Evolutionary conservation across 2,888 invertebrate genomes (phyloP).

Genomic region (Ornithoptera alexandrae): DNA sequence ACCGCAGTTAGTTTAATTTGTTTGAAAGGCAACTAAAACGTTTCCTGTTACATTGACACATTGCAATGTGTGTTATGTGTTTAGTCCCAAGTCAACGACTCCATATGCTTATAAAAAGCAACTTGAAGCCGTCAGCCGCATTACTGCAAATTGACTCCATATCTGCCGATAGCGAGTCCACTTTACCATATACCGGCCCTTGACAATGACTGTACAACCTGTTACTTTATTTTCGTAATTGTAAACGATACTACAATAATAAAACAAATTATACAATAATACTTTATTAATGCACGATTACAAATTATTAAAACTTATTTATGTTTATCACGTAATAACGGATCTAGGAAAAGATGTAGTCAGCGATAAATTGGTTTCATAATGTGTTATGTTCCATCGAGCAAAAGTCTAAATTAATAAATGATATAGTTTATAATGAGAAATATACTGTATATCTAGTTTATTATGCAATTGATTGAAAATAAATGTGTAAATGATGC

Average conservation of each 20-base stretch:
- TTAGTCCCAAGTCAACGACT: conserved; percentile 67
- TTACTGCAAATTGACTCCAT: conserved; percentile 74
- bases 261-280: neutral
- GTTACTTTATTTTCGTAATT: conserved; percentile 31
- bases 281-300: too few relatives aligned
- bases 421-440: neutral
- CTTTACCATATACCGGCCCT: conserved; percentile 36
- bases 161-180: conserved; percentile 47
- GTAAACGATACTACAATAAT: neutral
- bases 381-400: neutral
- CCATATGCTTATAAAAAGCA: conserved; percentile 64
- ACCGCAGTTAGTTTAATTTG: conserved; percentile 12
- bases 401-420: neutral
- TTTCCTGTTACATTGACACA: conserved; percentile 59
- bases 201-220: conserved; percentile 37
- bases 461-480: neutral
- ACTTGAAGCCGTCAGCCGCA: conserved; percentile 61
- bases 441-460: neutral
- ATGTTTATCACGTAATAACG: too few relatives aligned
- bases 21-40: conserved; percentile 21
- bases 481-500: neutral
- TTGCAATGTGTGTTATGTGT: conserved; percentile 48
- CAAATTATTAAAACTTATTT: too few relatives aligned
- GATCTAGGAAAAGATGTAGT: too few relatives aligned
- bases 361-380: neutral